Percentiles rank a stretch among this genome's conserved stretches.
phyloP scores from a whole-genome alignment of 2,888 invertebrate genomes.

The Silvanus unidentatus region DNA sequence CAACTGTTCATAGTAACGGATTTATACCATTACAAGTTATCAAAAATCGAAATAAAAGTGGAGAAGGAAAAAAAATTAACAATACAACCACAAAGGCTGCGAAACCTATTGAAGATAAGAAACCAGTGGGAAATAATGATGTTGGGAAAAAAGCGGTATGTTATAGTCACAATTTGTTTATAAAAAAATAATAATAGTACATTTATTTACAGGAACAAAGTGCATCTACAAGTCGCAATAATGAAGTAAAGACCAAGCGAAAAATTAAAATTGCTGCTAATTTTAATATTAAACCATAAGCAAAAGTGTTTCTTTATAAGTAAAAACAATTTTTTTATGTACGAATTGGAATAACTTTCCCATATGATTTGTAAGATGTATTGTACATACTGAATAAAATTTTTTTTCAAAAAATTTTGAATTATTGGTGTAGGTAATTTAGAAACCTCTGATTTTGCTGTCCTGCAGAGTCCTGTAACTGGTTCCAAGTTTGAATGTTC shows the following conservation, averaged over 20 bases:
- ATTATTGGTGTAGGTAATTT: no score
- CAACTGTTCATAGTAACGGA: conserved; percentile 33
- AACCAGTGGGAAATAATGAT: conserved; percentile 3
- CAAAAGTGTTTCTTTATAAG: neutral
- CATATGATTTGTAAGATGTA: no score
- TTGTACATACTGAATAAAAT: no score
- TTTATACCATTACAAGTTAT: conserved; percentile 55
- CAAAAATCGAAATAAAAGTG: conserved; percentile 41
- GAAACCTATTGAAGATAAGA: conserved; percentile 4
- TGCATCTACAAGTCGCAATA: conserved; percentile 6
- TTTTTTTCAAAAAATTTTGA: no score
- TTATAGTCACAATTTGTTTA: conserved; percentile 7
- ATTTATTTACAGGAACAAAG: conserved; percentile 16
- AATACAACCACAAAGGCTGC: neutral
- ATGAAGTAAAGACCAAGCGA: conserved; percentile 23
- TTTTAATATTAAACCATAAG: conserved; percentile 21
- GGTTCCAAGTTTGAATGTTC: no score
- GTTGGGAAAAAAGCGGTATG: neutral
- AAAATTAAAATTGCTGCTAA: conserved; percentile 40
- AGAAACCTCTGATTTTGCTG: no score
- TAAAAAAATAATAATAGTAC: conserved; percentile 5
- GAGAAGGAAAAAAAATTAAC: conserved; percentile 8
- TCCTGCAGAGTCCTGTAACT: no score
- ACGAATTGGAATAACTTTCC: no score
- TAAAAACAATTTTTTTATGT: no score